Evolutionary conservation across 2,113 vertebrate species (phyloP).

Genomic region (Plectropomus leopardus): DNA sequence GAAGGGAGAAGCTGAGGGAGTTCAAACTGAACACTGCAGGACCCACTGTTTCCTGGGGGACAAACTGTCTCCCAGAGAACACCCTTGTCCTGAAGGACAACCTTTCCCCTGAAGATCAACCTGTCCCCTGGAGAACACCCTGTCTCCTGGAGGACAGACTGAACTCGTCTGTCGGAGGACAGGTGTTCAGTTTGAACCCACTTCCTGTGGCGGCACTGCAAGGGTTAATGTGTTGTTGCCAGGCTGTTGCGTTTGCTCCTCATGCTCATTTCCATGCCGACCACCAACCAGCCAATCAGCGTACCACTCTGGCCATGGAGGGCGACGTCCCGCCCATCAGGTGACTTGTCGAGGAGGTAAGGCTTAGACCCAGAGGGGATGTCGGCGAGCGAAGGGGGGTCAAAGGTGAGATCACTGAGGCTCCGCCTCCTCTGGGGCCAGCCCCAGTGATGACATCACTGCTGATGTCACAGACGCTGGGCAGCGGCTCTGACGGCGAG

Average conservation of each 20-base stretch:
- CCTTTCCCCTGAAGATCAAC: not conserved
- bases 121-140: not conserved
- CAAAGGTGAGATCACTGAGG: constrained; percentile 17
- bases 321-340: constrained; percentile 84
- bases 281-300: constrained; percentile 47
- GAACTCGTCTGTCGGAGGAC: constrained; percentile 23
- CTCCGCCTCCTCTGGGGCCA: not conserved
- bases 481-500: not conserved
- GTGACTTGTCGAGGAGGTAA: constrained; percentile 82
- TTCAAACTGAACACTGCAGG: constrained; percentile 56
- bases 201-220: constrained; percentile 5
- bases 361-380: constrained; percentile 57
- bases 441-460: not conserved
- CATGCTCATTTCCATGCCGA: constrained; percentile 64
- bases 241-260: not conserved
- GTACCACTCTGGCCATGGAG: constrained; percentile 85
- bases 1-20: no score
- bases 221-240: not conserved
- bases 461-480: not conserved
- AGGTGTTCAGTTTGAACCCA: constrained; percentile 47
- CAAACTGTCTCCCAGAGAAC: not conserved
- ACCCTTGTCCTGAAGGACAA: not conserved
- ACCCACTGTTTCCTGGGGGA: not conserved
- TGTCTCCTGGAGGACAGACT: not conserved
- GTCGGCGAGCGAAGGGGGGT: not conserved